phyloP scores from a whole-genome alignment of 2,888 invertebrate genomes.

The Poecilus cupreus region DNA sequence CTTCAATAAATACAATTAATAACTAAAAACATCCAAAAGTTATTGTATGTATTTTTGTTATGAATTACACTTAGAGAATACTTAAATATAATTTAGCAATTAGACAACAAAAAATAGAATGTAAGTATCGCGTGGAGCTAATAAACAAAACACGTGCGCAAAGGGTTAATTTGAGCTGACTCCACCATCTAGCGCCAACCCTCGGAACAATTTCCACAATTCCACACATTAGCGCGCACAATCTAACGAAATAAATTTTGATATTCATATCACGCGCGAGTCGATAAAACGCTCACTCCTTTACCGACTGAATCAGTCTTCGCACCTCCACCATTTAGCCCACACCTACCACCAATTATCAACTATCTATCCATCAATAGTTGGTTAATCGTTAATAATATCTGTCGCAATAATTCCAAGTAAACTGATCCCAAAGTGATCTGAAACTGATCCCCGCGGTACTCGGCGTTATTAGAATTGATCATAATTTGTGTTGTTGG shows the following conservation, averaged over 20 bases:
- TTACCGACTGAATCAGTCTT: background rate
- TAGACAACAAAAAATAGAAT: background rate
- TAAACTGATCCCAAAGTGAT: constrained; percentile 47
- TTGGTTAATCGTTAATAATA: constrained; percentile 24
- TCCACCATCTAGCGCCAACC: constrained; percentile 54
- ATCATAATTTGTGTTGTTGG: constrained; percentile 46
- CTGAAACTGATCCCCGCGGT: constrained; percentile 42
- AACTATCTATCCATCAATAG: background rate
- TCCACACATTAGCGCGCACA: constrained; percentile 54
- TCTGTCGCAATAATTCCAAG: constrained; percentile 23
- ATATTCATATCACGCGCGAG: constrained; percentile 42
- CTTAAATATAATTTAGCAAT: background rate
- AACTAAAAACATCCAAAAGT: background rate
- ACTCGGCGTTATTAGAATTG: constrained; percentile 52
- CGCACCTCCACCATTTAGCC: background rate
- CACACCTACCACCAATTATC: constrained; percentile 4
- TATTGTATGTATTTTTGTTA: background rate
- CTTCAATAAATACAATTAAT: background rate
- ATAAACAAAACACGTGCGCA: background rate
- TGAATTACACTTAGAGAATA: no score
- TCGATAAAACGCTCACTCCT: constrained; percentile 3
- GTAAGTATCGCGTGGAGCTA: background rate
- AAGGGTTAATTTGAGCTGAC: constrained; percentile 16
- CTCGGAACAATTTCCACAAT: constrained; percentile 32
- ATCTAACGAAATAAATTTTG: constrained; percentile 55